Evolutionary conservation across 2,888 invertebrate species (phyloP).

Genomic region (Oligia strigilis): DNA sequence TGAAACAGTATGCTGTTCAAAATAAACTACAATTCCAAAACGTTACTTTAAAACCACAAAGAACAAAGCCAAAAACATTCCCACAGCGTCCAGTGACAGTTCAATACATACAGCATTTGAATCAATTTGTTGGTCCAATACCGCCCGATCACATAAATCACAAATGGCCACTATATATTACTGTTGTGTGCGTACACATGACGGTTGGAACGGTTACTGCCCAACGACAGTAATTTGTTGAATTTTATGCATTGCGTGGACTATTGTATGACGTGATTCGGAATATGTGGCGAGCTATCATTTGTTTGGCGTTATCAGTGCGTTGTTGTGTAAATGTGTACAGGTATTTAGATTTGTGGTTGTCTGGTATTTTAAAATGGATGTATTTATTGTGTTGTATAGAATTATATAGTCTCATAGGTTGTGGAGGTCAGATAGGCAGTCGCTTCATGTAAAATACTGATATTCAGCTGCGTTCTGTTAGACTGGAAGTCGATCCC

Average conservation of each 20-base stretch:
- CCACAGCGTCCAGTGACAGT: constrained; percentile 34
- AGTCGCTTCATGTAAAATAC: background rate
- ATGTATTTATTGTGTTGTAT: background rate
- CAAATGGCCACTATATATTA: constrained; percentile 81
- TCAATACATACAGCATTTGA: constrained; percentile 65
- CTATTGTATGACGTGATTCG: constrained; percentile 57
- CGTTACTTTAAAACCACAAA: constrained; percentile 12
- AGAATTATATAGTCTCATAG: background rate
- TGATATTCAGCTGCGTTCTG: background rate
- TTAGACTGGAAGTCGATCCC: background rate
- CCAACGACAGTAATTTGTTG: constrained; percentile 63
- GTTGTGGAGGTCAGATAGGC: background rate
- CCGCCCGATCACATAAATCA: constrained; percentile 77
- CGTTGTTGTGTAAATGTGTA: background rate
- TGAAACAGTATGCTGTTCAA: background rate
- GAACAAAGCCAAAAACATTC: constrained; percentile 16
- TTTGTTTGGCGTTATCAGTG: constrained; percentile 44
- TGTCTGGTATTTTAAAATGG: background rate
- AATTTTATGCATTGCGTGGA: constrained; percentile 68
- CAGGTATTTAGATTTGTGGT: background rate
- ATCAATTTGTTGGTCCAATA: constrained; percentile 83
- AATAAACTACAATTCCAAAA: background rate
- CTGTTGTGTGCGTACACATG: constrained; percentile 61
- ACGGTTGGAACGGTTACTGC: constrained; percentile 56
- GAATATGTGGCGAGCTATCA: constrained; percentile 44